Percentiles rank a stretch among this genome's conserved stretches.
Evolutionary conservation across 2,888 invertebrate genomes (phyloP).

Genomic region (Drosophila falleni): DNA sequence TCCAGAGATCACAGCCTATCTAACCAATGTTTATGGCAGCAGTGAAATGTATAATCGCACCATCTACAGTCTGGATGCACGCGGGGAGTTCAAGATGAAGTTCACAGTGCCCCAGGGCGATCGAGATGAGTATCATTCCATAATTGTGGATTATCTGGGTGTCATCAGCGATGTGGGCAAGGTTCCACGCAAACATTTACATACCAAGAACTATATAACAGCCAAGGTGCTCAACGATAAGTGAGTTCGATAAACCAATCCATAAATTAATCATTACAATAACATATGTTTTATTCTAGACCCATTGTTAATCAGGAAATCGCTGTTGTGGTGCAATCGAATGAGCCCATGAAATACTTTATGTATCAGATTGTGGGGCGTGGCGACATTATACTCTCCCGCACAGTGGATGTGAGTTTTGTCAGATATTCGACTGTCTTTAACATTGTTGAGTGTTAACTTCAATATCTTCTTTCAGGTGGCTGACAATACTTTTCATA

Average conservation of each 20-base stretch:
- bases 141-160: constrained; percentile 89
- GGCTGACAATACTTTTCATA: constrained; percentile 78
- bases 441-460: background rate
- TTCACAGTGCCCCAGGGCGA: constrained; percentile 83
- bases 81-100: constrained; percentile 83
- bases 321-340: constrained; percentile 91
- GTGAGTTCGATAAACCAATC: constrained; percentile 73
- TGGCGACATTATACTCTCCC: constrained; percentile 93
- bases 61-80: constrained; percentile 76
- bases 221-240: constrained; percentile 87
- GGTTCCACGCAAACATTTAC: constrained; percentile 81
- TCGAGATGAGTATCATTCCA: constrained; percentile 83
- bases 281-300: constrained; percentile 84
- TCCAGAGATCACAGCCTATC: constrained; percentile 86
- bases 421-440: too few species aligned
- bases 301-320: constrained; percentile 90
- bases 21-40: constrained; percentile 84
- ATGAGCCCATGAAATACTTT: constrained; percentile 91
- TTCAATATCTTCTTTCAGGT: constrained; percentile 64
- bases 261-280: background rate
- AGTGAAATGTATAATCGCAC: constrained; percentile 84
- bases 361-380: constrained; percentile 93
- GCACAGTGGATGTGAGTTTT: constrained; percentile 88
- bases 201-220: constrained; percentile 79
- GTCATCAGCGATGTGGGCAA: constrained; percentile 86